Evolutionary conservation across 2,797 vertebrate species (phyloP), one percentile per base, ranked within the genome.

Genomic region (Glyptemys insculpta): DNA sequence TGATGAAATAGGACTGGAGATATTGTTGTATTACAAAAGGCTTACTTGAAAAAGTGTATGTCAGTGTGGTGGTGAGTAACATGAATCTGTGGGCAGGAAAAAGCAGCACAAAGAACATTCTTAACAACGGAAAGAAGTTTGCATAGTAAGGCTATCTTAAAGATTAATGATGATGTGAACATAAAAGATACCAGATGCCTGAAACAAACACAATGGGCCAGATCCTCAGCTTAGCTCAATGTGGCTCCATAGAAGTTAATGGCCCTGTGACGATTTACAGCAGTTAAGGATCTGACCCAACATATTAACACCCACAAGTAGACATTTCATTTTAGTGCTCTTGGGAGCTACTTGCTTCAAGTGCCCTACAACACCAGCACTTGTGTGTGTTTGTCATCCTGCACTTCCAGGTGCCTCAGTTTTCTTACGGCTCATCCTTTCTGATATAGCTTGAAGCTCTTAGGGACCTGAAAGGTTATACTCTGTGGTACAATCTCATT

Each of bases 171-270:
- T 76, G 44, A 44, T 76, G 23, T 37, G 19, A 72, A 72, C 65
- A 41, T 72, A 72, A 72, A 68, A 21, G 65, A 41, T 37, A 72
- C n/a, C 65, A 72, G 65, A 72, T 41, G 19, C 19, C 65, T 44
- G 27, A 29, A 44, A 76, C 27, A 29, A 47, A 76, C 41, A 41
- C 41, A 44, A 7, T 74, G 68, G 23, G 23, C 37, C 23, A 74
- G 37, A 44, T 74, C 68, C 37, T 41, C 68, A 74, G 37, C 68
- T 4, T 79, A 93, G 90, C 89, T 85, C 56, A 49, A 53, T 81
- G 53, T 41, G 81, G 16, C 41, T 90, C 92, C 88, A 85, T 86
- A 15, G 52, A 62, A 85, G 44, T 8, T 91, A 94, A 88, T 85
- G 6, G 88, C 86, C 72, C 37, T 44, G 6, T 19, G 52, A 41